phyloP scores from a whole-genome alignment of 2,888 invertebrate species.

The Chymomyza amoena region DNA sequence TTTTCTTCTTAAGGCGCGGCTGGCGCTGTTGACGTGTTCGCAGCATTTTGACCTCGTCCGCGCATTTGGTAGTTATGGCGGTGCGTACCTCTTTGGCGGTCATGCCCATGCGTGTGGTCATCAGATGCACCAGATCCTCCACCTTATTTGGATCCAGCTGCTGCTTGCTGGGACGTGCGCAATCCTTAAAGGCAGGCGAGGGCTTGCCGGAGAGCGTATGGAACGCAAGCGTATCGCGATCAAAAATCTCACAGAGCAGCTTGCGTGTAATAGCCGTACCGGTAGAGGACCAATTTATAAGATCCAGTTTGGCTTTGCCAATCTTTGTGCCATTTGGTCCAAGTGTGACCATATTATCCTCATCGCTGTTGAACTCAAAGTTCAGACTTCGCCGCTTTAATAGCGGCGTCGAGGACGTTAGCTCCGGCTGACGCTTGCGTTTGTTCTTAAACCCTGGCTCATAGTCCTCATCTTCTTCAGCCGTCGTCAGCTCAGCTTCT shows the following conservation, averaged over 20 bases:
- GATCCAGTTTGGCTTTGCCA: conserved; percentile 72
- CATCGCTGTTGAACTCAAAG: conserved; percentile 52
- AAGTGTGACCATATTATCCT: conserved; percentile 57
- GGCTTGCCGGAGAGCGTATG: conserved; percentile 82
- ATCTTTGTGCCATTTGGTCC: conserved; percentile 78
- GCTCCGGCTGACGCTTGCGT: conserved; percentile 39
- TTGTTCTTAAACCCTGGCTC: conserved; percentile 36
- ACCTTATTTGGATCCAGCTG: conserved; percentile 80
- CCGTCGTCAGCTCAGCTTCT: background rate
- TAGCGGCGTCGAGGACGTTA: conserved; percentile 46
- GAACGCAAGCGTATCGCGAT: conserved; percentile 81
- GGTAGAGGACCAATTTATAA: conserved; percentile 80
- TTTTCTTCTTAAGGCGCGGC: conserved; percentile 21
- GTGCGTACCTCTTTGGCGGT: conserved; percentile 81
- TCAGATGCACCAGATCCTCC: conserved; percentile 81
- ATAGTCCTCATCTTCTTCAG: conserved; percentile 50
- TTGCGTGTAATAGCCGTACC: conserved; percentile 81
- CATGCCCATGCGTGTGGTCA: conserved; percentile 79
- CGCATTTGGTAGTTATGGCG: conserved; percentile 77
- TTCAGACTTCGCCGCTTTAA: conserved; percentile 18
- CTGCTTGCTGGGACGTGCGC: conserved; percentile 69
- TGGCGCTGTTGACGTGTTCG: conserved; percentile 64
- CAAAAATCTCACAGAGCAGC: conserved; percentile 81
- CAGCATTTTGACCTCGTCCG: conserved; percentile 81
- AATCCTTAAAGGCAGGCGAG: conserved; percentile 79